phyloP scores from a whole-genome alignment of 2,888 invertebrate genomes.

The Esperia sulphurella region DNA sequence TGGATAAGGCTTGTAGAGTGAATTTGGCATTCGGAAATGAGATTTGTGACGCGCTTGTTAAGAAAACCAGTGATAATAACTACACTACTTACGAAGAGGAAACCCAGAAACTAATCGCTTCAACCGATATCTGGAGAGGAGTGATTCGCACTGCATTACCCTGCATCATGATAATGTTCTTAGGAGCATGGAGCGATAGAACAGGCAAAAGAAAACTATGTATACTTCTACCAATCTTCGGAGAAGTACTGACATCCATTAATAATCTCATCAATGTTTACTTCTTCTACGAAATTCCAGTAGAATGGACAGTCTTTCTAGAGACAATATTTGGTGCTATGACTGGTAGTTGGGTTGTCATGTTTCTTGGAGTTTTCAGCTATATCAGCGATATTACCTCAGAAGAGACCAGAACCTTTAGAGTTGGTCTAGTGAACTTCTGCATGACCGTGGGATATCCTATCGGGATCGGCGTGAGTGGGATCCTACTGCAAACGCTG shows the following conservation, averaged over 20 bases:
- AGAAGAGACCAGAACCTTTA: constrained; percentile 76
- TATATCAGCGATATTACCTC: constrained; percentile 82
- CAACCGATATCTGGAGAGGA: constrained; percentile 78
- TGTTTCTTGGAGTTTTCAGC: constrained; percentile 80
- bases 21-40: constrained; percentile 53
- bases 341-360: constrained; percentile 78
- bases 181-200: constrained; percentile 82
- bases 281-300: constrained; percentile 78
- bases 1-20: constrained; percentile 69
- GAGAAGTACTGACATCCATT: constrained; percentile 71
- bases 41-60: constrained; percentile 57
- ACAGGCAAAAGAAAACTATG: constrained; percentile 77
- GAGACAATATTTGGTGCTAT: constrained; percentile 75
- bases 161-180: constrained; percentile 76
- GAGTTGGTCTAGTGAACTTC: constrained; percentile 81
- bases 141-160: constrained; percentile 77
- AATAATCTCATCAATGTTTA: constrained; percentile 77
- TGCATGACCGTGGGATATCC: constrained; percentile 80
- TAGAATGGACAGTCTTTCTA: constrained; percentile 72
- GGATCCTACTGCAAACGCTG: constrained; percentile 58
- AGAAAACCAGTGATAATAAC: constrained; percentile 64
- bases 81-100: constrained; percentile 81
- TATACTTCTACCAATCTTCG: constrained; percentile 77
- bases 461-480: constrained; percentile 76
- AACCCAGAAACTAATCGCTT: constrained; percentile 78